A percentile compares a stretch with the other conserved stretches of the same genome.
phyloP scores from a whole-genome alignment of 1,140 invertebrate species.

The Lepidurus arcticus region DNA sequence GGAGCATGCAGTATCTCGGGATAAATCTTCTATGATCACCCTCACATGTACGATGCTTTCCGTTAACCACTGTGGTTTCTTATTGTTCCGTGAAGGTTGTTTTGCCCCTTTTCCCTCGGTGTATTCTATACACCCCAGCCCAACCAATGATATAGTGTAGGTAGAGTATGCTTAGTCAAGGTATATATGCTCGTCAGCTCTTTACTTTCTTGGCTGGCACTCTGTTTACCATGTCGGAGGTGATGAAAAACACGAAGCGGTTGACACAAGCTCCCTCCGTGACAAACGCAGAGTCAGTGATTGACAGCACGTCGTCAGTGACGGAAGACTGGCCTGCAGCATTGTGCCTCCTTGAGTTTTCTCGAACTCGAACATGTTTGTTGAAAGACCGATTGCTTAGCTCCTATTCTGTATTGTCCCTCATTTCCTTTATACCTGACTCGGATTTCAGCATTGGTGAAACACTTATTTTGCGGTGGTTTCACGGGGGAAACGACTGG shows the following conservation, averaged over 20 bases:
- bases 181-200: not conserved
- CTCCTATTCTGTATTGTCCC: not conserved
- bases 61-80: too few relatives aligned
- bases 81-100: too few relatives aligned
- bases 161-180: too few relatives aligned
- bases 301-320: constrained; percentile 8
- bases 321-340: not conserved
- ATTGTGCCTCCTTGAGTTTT: too few relatives aligned
- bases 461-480: not conserved
- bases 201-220: not conserved
- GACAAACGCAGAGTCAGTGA: not conserved
- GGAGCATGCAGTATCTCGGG: too few relatives aligned
- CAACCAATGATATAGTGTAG: too few relatives aligned
- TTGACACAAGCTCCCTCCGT: not conserved
- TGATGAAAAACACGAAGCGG: constrained; percentile 13
- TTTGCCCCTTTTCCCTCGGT: too few relatives aligned
- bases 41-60: too few relatives aligned
- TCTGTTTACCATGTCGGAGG: constrained; percentile 18
- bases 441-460: not conserved
- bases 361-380: too few relatives aligned
- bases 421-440: not conserved
- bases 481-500: not conserved
- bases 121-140: too few relatives aligned
- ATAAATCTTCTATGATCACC: too few relatives aligned
- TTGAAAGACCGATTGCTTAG: too few relatives aligned